A percentile compares a stretch with the other conserved stretches of the same genome.
Evolutionary conservation across 2,888 invertebrate species (phyloP).

Genomic region (Maniola hyperantus): DNA sequence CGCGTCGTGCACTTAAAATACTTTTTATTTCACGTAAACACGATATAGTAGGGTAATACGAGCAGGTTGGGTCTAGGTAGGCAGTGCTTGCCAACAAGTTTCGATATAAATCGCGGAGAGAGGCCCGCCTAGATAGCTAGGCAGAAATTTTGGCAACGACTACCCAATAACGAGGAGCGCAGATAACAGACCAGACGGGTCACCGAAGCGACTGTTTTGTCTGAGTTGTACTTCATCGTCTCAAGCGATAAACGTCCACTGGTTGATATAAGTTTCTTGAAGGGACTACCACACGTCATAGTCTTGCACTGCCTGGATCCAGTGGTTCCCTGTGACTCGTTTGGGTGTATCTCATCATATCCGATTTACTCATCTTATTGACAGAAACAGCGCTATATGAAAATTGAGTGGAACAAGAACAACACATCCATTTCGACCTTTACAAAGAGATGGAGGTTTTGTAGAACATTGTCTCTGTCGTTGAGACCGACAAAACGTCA

Average conservation of each 20-base stretch:
- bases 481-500: too few species aligned
- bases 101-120: constrained; percentile 58
- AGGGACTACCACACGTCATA: background rate
- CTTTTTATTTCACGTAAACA: constrained; percentile 46
- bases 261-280: background rate
- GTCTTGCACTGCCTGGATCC: background rate
- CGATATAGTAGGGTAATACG: constrained; percentile 46
- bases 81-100: constrained; percentile 57
- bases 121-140: constrained; percentile 51
- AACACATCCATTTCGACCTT: too few species aligned
- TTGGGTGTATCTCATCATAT: too few species aligned
- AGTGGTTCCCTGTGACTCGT: too few species aligned
- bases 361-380: too few species aligned
- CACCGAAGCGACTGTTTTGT: constrained; percentile 3
- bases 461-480: too few species aligned
- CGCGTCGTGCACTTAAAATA: constrained; percentile 41
- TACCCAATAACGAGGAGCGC: constrained; percentile 40
- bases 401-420: too few species aligned
- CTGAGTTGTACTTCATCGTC: background rate
- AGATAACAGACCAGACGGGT: constrained; percentile 10
- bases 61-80: constrained; percentile 49
- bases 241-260: too few species aligned
- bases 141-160: constrained; percentile 51
- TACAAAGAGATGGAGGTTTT: too few species aligned
- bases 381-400: too few species aligned